A percentile compares a stretch with the other conserved stretches of the same genome.
These are phyloP conservation scores for Pterois miles DNA, from an alignment of 2,797 vertebrate species.

Conservation along the genomic window DNA sequence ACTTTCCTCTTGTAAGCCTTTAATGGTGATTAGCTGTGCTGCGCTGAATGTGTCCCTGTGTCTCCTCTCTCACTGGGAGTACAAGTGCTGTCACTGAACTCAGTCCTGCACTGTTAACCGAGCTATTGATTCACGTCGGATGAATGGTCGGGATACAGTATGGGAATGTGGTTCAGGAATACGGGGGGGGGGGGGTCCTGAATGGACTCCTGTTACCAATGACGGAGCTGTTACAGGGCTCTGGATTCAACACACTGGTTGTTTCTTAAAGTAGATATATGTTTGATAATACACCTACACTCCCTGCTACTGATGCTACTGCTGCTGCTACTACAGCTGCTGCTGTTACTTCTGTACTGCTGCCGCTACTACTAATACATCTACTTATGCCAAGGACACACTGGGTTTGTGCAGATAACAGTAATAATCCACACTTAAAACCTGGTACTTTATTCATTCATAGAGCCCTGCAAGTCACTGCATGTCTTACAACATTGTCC, in stretches of 20 bases:
- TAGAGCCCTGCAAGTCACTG: too few relatives aligned
- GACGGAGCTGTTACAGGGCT: slow-evolving; percentile 28
- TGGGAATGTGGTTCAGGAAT: slow-evolving; percentile 51
- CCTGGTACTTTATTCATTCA: too few relatives aligned
- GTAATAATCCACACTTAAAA: too few relatives aligned
- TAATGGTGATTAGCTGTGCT: slow-evolving; percentile 70
- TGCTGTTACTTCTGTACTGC: too few relatives aligned
- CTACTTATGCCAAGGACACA: too few relatives aligned
- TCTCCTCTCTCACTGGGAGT: slow-evolving; percentile 53
- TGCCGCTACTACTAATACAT: too few relatives aligned
- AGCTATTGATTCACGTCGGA: slow-evolving; percentile 74
- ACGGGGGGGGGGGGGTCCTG: too few relatives aligned
- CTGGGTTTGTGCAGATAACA: too few relatives aligned
- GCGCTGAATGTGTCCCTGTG: slow-evolving; percentile 64
- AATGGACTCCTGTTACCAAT: slow-evolving; percentile 60
- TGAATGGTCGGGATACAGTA: slow-evolving; percentile 71
- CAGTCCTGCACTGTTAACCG: slow-evolving; percentile 62
- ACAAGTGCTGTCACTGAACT: slow-evolving; percentile 69
- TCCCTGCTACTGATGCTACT: too few relatives aligned
- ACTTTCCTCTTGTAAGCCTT: slow-evolving; percentile 65
- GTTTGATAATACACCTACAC: slow-evolving; percentile 53
- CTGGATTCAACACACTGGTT: slow-evolving; percentile 56
- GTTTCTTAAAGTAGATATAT: slow-evolving; percentile 64
- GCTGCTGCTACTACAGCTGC: too few relatives aligned
- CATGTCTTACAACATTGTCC: too few relatives aligned